These are phyloP conservation scores for Propsilocerus akamusi DNA, from an alignment of 1,140 invertebrate species.

Conservation along the genomic window DNA sequence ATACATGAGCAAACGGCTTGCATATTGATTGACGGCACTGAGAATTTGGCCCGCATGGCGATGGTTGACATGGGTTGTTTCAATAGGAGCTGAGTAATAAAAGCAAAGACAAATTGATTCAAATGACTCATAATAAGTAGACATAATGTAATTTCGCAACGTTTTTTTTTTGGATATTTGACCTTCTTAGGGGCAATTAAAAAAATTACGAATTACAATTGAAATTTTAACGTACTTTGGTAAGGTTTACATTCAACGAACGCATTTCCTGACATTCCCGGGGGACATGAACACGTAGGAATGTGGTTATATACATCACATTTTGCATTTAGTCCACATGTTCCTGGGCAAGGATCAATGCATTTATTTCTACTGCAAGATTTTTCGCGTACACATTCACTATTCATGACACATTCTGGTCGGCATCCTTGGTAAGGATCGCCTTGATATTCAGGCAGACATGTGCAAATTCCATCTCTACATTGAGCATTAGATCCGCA, in stretches of 20 bases:
- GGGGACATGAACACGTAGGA: constrained; percentile 51
- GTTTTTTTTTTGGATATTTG: too few species aligned
- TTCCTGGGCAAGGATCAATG: constrained; percentile 54
- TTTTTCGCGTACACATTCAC: constrained; percentile 51
- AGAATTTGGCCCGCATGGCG: constrained; percentile 43
- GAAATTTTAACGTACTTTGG: neutral
- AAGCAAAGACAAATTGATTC: too few species aligned
- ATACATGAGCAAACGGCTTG: constrained; percentile 48
- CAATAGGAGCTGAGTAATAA: constrained; percentile 7
- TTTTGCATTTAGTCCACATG: constrained; percentile 58
- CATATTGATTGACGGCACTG: constrained; percentile 39
- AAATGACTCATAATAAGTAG: constrained; percentile 18
- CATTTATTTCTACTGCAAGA: constrained; percentile 72
- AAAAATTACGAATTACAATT: too few species aligned
- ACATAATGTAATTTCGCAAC: constrained; percentile 5
- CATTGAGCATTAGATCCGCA: constrained; percentile 68
- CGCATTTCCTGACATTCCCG: constrained; percentile 61
- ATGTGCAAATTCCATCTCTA: constrained; percentile 62
- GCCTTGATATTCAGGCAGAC: constrained; percentile 59
- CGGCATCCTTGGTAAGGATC: constrained; percentile 68
- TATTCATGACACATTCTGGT: constrained; percentile 67
- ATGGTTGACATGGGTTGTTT: constrained; percentile 38
- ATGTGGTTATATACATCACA: constrained; percentile 59
- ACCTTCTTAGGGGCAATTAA: too few species aligned
- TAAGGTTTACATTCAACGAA: constrained; percentile 21